Base-by-base conservation (phyloP, 2,797 vertebrate species). In the Cheracebus regulus region DNA sequence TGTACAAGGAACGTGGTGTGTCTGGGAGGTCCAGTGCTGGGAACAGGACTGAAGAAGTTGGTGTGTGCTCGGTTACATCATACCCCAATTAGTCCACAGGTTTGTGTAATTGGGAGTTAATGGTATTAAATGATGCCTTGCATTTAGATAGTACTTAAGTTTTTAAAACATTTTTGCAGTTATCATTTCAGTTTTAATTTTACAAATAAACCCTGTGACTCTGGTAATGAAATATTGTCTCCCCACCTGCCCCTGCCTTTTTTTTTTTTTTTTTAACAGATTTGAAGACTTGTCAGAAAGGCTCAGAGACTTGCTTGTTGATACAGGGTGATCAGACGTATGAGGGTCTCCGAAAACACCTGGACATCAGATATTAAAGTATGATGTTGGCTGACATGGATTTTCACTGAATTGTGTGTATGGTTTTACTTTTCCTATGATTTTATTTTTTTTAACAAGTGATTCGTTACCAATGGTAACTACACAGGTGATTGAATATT, bases 141-240 rank as follows among this genome's bases (percentile, higher is more conserved):
- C 19, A 46, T 55, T 72, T 94, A 28, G 30, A 44, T 20, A 85
- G 52, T n/a, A 30, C 28, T 85, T 50, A 55, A 10, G 7, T 39
- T 83, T 87, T 92, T 50, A 80, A 75, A 75, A n/a, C 70, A 78
- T 83, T 87, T 88, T 80, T 73, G 26, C 11, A 44, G n/a, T 50
- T 61, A 61, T 80, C 78, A 44, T 55, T 30, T 95, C 12, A 28
- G 36, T 89, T 95, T 94, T 46, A 85, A 67, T 50, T 88, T 88
- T 87, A 48, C 72, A 90, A 84, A 84, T 58, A 79, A 64, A 80
- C 2, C 5, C 79, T 28, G 39, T 84, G 79, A 33, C 57, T 95
- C 41, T 14, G 12, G 39, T 15, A 57, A 20, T 28, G 14, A 80
- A 28, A 78, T 6, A 3, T 4, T 33, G 22, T 73, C 0, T 8